A percentile compares a stretch with the other conserved stretches of the same genome.
phyloP scores from a whole-genome alignment of 1,140 invertebrate species.

The Homarus americanus region DNA sequence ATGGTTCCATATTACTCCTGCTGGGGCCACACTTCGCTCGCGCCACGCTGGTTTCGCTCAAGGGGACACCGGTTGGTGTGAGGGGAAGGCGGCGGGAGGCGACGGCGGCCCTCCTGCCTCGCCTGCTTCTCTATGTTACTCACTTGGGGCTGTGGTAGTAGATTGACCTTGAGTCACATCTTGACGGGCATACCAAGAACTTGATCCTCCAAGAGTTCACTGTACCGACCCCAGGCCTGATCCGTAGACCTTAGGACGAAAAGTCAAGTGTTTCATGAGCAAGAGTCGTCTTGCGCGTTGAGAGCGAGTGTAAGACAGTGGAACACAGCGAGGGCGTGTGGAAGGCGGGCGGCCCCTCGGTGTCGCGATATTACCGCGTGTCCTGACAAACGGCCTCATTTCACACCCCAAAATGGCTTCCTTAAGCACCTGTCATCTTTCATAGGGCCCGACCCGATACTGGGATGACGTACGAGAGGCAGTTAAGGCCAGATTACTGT shows the following conservation, averaged over 20 bases:
- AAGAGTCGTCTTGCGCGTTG: not conserved
- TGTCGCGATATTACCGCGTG: conserved; percentile 62
- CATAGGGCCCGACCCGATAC: conserved; percentile 59
- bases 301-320: conserved; percentile 41
- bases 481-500: conserved; percentile 64
- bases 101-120: not conserved
- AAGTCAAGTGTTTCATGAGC: no score
- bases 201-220: no score
- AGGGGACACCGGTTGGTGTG: not conserved
- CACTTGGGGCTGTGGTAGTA: not conserved
- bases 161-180: not conserved
- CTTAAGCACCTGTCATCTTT: conserved; percentile 68
- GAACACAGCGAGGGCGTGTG: conserved; percentile 36
- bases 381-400: conserved; percentile 68
- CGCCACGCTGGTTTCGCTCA: conserved; percentile 34
- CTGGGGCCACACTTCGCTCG: conserved; percentile 25
- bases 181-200: no score
- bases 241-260: no score
- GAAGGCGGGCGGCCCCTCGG: conserved; percentile 25
- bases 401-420: conserved; percentile 69
- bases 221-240: no score
- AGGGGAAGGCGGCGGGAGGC: not conserved
- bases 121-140: not conserved
- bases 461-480: conserved; percentile 38
- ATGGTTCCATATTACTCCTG: conserved; percentile 60